phyloP scores from a whole-genome alignment of 2,113 vertebrate species.

The Nerophis ophidion region DNA sequence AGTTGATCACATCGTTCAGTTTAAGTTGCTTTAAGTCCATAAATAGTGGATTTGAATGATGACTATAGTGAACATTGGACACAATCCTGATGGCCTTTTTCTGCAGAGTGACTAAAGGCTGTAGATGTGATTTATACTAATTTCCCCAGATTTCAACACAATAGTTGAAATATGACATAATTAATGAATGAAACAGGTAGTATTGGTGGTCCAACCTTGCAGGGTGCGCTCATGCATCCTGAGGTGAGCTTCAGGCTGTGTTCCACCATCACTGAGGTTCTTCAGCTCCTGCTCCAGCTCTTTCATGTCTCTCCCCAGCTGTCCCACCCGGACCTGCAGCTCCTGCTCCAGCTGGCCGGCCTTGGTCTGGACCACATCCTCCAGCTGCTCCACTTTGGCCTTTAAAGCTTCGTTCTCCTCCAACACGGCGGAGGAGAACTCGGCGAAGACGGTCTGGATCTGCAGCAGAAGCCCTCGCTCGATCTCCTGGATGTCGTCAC shows the following conservation, averaged over 20 bases:
- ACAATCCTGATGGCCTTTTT: too few relatives aligned
- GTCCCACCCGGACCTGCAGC: slow-evolving; percentile 53
- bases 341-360: slow-evolving; percentile 57
- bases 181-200: too few relatives aligned
- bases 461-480: slow-evolving; percentile 40
- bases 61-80: too few relatives aligned
- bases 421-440: slow-evolving; percentile 37
- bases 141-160: too few relatives aligned
- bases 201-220: too few relatives aligned
- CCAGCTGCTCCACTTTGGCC: slow-evolving; percentile 56
- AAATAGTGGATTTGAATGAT: too few relatives aligned
- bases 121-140: too few relatives aligned
- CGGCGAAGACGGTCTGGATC: slow-evolving; percentile 37
- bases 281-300: slow-evolving; percentile 54
- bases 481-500: slow-evolving; percentile 27
- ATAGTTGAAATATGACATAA: too few relatives aligned
- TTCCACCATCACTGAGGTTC: slow-evolving; percentile 30
- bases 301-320: slow-evolving; percentile 54
- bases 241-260: not conserved
- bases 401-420: slow-evolving; percentile 60
- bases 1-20: too few relatives aligned
- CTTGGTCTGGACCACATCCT: slow-evolving; percentile 58
- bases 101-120: too few relatives aligned
- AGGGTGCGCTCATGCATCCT: too few relatives aligned
- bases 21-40: too few relatives aligned